Evolutionary conservation across 1,140 invertebrate genomes (phyloP).

Genomic region (Helicoverpa armigera): DNA sequence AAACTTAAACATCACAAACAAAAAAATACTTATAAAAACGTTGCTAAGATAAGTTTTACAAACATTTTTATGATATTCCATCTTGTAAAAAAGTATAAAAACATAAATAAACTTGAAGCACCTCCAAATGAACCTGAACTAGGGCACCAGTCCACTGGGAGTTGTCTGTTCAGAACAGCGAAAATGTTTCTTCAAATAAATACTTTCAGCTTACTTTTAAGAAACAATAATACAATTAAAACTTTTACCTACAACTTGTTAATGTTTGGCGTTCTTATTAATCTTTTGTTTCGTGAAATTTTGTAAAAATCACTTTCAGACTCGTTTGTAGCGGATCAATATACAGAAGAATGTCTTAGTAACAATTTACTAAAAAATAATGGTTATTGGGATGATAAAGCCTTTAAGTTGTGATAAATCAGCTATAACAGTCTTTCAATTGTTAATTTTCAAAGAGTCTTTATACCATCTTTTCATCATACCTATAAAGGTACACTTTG

Average conservation of each 20-base stretch:
- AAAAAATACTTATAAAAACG: neutral
- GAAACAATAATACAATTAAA: neutral
- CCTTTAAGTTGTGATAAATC: too few relatives aligned
- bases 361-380: too few relatives aligned
- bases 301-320: too few relatives aligned
- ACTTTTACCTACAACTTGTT: neutral
- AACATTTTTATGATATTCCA: neutral
- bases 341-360: too few relatives aligned
- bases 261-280: neutral
- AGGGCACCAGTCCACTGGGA: neutral
- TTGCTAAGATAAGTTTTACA: neutral
- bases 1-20: neutral
- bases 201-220: neutral
- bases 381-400: too few relatives aligned
- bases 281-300: too few relatives aligned
- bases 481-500: too few relatives aligned
- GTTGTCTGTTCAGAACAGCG: neutral
- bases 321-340: too few relatives aligned
- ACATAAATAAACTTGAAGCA: neutral
- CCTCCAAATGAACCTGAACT: neutral
- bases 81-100: slow-evolving; percentile 9
- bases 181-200: slow-evolving; percentile 13
- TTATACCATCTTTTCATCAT: too few relatives aligned
- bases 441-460: too few relatives aligned
- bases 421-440: too few relatives aligned